Conservation (phyloP, 1,140 invertebrate species). For the Globodera ellingtonae region DNA sequence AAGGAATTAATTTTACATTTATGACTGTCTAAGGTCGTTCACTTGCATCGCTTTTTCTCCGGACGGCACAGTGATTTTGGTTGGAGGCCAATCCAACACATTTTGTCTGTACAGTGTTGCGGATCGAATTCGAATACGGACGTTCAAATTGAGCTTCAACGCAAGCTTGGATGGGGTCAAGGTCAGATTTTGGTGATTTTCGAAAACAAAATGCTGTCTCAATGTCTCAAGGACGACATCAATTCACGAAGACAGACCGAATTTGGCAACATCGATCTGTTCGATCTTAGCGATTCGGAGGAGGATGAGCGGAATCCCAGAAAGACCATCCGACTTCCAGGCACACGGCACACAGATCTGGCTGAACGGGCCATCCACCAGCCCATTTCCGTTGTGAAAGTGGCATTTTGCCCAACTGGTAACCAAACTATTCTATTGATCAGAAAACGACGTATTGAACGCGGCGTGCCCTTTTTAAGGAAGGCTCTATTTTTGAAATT, state of each 20-base stretch:
- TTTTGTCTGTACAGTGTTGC: slow-evolving; percentile 51
- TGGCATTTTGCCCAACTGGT: slow-evolving; percentile 49
- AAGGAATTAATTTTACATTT: not conserved
- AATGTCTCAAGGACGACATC: slow-evolving; percentile 43
- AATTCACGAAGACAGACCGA: slow-evolving; percentile 47
- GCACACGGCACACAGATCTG: slow-evolving; percentile 43
- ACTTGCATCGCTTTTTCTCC: slow-evolving; percentile 54
- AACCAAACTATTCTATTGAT: not conserved
- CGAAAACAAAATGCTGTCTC: not conserved
- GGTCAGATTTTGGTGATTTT: slow-evolving; percentile 33
- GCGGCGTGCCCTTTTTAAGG: too few relatives aligned
- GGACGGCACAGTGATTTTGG: slow-evolving; percentile 37
- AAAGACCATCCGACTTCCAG: slow-evolving; percentile 40
- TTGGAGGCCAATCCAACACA: slow-evolving; percentile 52
- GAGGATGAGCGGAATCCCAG: slow-evolving; percentile 25
- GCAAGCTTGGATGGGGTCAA: slow-evolving; percentile 48
- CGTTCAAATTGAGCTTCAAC: slow-evolving; percentile 43
- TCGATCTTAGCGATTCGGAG: slow-evolving; percentile 46
- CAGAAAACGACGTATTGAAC: not conserved
- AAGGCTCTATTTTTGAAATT: not conserved
- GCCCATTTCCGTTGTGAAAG: slow-evolving; percentile 27
- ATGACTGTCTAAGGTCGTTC: slow-evolving; percentile 34
- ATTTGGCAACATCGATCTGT: slow-evolving; percentile 47
- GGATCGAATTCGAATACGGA: slow-evolving; percentile 37
- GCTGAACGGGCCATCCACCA: slow-evolving; percentile 41